Base-by-base conservation (phyloP, 2,888 invertebrate genomes). In the Drosophila leonis region DNA sequence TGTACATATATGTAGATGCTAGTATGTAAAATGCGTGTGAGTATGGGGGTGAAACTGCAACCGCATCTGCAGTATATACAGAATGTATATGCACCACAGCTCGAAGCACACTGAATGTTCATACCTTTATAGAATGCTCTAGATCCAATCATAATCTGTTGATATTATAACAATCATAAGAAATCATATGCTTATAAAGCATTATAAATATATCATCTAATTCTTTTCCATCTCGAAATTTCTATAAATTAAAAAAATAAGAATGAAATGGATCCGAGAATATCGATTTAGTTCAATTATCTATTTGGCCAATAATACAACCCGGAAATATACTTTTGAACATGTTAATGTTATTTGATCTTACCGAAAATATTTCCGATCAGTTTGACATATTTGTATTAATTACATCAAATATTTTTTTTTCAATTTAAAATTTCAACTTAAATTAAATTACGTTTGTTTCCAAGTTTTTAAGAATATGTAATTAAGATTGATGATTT, bases 41-140 rank as follows among this genome's bases (percentile, higher is more conserved):
- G 20, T 48, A 7, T 52, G 59, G 46, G 51, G 41, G 41, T 65
- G 68, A 67, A 80, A 60, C 61, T 52, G 67, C 73, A 79, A 60
- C 65, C 48, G 59, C 73, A 73, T 62, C 56, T 67, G 65, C 77
- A 72, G 39, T 56, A 48, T 68, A 48, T 27, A 62, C 41, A 54
- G 41, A 64, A 33, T 37, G 52, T 48, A 37, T n/a, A 27, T 63
- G 24, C 44, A 63, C 27, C 66, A 51, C 60, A 60, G 39, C 35
- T 37, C 27, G 39, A 33, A 33, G 59, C 20, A 61, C 29, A 41
- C 35, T 37, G 31, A 29, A 48, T 39, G 31, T 39, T 57, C 60
- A 67, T 66, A 75, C 51, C 65, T 49, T 59, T 46, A 31, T 70
- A 55, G 49, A 41, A 42, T 41, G 44, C 5, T 70, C 18, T 29